Base-by-base conservation (phyloP, 2,888 invertebrate genomes). In the Clunio marinus region DNA sequence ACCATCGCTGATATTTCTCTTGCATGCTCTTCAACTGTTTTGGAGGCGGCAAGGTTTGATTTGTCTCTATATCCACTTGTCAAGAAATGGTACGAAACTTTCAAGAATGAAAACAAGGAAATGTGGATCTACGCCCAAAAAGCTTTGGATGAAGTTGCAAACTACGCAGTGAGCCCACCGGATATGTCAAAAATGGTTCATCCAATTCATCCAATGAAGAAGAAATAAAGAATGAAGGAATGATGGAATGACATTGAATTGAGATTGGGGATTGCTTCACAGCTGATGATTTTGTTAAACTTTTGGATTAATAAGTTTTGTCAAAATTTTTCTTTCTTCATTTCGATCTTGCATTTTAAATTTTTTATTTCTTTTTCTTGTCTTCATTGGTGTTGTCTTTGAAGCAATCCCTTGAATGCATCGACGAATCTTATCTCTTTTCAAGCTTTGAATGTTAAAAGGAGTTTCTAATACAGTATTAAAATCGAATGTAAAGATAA, bases 1-100 rank as follows among this genome's bases (percentile, higher is more conserved):
- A 89, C 89, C 3, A 88, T 91, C 71, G 89, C 89, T 0, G 90
- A 91, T 78, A 87, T 89, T 72, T 86, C 84, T 41, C 79, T 91
- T 13, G 77, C 88, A 57, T 84, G 88, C 67, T 83, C 88, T 0
- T 88, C 88, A 0, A 83, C 89, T 81, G 86, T 88, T 65, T 77
- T 91, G 58, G 89, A 91, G 77, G 87, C 86, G 0, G 86, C 88
- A 68, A 78, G 81, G 62, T 87, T 88, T 72, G 85, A 87, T 74
- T 80, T 89, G 67, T 80, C 81, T 1, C 75, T 80, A 10, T 89
- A 86, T 77, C 79, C 83, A 10, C 75, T 80, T 71, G 82, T 86
- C 17, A 75, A 78, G 57, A 83, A 83, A 74, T 91, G 90, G 90
- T 90, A 89, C 74, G 78, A 81, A 22, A 82, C 83, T 28, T 90